phyloP scores from a whole-genome alignment of 2,888 invertebrate genomes.

The Nomada fucata region DNA sequence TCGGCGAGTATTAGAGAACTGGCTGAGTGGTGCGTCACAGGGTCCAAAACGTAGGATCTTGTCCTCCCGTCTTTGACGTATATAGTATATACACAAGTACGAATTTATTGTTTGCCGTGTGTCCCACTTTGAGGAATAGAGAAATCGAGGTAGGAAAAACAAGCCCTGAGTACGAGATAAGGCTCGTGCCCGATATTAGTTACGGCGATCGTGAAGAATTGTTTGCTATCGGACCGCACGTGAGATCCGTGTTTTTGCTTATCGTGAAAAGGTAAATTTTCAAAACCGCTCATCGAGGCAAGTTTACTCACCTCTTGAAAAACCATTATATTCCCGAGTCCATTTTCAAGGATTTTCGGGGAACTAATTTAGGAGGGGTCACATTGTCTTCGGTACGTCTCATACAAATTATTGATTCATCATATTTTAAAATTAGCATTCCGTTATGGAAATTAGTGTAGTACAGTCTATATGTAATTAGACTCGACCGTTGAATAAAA shows the following conservation, averaged over 20 bases:
- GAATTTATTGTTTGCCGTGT: slow-evolving; percentile 57
- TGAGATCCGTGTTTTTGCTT: slow-evolving; percentile 20
- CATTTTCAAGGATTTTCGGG: not conserved
- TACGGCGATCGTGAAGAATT: slow-evolving; percentile 24
- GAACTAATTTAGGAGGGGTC: not conserved
- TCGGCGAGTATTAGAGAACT: not conserved
- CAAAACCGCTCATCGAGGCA: not conserved
- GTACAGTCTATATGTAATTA: too few species aligned
- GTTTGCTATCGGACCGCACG: not conserved
- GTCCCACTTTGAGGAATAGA: slow-evolving; percentile 53
- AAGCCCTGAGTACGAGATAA: slow-evolving; percentile 41
- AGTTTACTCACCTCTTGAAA: slow-evolving; percentile 37
- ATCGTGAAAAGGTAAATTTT: slow-evolving; percentile 44
- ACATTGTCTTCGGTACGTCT: too few species aligned
- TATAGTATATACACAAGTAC: slow-evolving; percentile 2
- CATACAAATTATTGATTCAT: too few species aligned
- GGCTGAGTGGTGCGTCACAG: not conserved
- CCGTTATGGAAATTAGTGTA: too few species aligned
- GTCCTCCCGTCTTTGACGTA: not conserved
- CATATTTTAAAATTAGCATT: too few species aligned
- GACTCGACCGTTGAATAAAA: too few species aligned
- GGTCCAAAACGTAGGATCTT: slow-evolving; percentile 41
- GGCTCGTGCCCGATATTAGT: slow-evolving; percentile 27
- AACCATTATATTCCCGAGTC: slow-evolving; percentile 15
- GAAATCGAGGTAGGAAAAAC: slow-evolving; percentile 49